These are phyloP conservation scores for Oasisia sp. DNA, from an alignment of 2,888 invertebrate species.

Conservation along the genomic window DNA sequence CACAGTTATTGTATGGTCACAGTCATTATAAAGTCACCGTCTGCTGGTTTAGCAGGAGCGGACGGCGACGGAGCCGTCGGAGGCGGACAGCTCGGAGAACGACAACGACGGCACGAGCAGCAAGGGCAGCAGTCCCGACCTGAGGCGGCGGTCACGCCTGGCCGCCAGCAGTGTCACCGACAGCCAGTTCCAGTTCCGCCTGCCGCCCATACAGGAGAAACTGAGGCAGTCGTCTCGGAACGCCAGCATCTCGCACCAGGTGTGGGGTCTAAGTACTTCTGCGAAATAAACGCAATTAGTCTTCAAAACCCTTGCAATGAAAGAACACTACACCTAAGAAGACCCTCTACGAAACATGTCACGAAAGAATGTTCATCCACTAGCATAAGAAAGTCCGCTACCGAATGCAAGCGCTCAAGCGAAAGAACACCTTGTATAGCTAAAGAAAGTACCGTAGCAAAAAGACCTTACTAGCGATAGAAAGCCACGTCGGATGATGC, in stretches of 20 bases:
- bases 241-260: not conserved
- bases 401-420: too few species aligned
- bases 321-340: too few species aligned
- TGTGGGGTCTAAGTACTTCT: not conserved
- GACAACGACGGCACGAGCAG: not conserved
- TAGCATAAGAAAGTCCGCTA: too few species aligned
- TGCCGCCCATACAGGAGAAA: not conserved
- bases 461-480: too few species aligned
- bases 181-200: not conserved
- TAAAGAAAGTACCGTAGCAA: too few species aligned
- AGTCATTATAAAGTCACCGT: not conserved
- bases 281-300: too few species aligned
- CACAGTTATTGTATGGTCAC: too few species aligned
- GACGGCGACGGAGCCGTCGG: not conserved
- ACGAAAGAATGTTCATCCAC: too few species aligned
- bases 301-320: too few species aligned
- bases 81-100: not conserved
- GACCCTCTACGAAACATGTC: not conserved
- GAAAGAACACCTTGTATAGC: too few species aligned
- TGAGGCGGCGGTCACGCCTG: not conserved
- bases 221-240: not conserved
- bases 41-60: not conserved
- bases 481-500: too few species aligned
- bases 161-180: not conserved
- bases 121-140: conserved; percentile 7